Base-by-base conservation (phyloP, 2,888 invertebrate genomes). In the Heliconius ismenius region DNA sequence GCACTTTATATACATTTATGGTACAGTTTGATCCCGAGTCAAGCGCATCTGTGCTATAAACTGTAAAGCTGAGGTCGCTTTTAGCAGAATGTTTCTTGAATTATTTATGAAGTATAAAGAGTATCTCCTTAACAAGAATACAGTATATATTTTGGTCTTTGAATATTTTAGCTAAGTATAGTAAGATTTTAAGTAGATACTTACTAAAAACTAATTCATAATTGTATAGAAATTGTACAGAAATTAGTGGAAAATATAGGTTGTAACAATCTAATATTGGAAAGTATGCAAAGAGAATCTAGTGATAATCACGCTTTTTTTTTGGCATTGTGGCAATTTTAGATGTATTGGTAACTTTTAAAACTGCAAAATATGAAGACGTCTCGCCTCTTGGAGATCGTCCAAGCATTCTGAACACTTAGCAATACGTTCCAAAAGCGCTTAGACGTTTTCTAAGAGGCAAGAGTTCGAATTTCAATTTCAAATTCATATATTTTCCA, bases 11-110 rank as follows among this genome's bases (percentile, higher is more conserved):
- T 43, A 73, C 65, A 73, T 60, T 77, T 74, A 78, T 73, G 77
- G 69, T 69, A 78, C 78, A 76, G 76, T 75, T 80, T 78, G 79
- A 76, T 79, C 79, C 77, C 79, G 64, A 80, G 79, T 79, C 80
- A 80, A 80, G 78, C 28, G 69, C 75, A 65, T 73, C 63, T 62
- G 58, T 63, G 67, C 70, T 58, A 70, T 75, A 76, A 78, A 79
- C 18, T 75, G 79, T 79, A 70, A 80, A 79, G 54, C 76, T 80
- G 73, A 69, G 75, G 75, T 78, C 75, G 80, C 77, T 80, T 79
- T 80, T 79, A 80, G 75, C 78, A 67, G 78, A 76, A 78, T 78
- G 76, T 67, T 65, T 60, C 32, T 62, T 79, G 75, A 76, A 80
- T 79, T 78, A 80, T 80, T 79, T 79, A 80, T 80, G 62, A 79